Conservation (phyloP, 2,888 invertebrate species). For the Junonia oenone region DNA sequence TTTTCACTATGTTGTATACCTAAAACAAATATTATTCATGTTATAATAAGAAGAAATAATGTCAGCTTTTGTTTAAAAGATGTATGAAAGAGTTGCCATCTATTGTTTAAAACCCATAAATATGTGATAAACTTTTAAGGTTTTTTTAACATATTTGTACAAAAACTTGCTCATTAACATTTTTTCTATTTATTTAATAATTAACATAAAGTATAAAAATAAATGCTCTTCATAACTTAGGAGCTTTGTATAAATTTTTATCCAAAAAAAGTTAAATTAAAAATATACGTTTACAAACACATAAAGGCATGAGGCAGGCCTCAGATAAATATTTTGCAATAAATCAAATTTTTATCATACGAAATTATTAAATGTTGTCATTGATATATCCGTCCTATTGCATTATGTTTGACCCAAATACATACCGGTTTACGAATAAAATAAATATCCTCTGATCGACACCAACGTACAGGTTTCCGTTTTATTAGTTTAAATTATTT, state of each 20-base stretch:
- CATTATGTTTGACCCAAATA: neutral
- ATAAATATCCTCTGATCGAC: conserved; percentile 2
- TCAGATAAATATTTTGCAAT: too few relatives aligned
- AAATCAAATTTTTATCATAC: neutral
- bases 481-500: conserved; percentile 79
- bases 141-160: neutral
- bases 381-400: neutral
- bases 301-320: too few relatives aligned
- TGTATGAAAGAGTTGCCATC: neutral
- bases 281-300: too few relatives aligned
- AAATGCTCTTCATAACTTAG: too few relatives aligned
- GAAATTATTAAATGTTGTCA: neutral
- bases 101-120: too few relatives aligned
- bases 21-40: neutral
- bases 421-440: neutral
- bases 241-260: too few relatives aligned
- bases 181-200: too few relatives aligned
- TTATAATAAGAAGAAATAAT: neutral
- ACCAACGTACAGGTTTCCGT: conserved; percentile 27
- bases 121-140: neutral
- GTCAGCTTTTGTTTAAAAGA: neutral
- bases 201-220: too few relatives aligned
- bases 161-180: too few relatives aligned
- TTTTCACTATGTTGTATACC: neutral
- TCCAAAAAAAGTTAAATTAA: too few relatives aligned